Base-by-base conservation (phyloP, 2,888 invertebrate genomes). In the Eurytoma adleriae region DNA sequence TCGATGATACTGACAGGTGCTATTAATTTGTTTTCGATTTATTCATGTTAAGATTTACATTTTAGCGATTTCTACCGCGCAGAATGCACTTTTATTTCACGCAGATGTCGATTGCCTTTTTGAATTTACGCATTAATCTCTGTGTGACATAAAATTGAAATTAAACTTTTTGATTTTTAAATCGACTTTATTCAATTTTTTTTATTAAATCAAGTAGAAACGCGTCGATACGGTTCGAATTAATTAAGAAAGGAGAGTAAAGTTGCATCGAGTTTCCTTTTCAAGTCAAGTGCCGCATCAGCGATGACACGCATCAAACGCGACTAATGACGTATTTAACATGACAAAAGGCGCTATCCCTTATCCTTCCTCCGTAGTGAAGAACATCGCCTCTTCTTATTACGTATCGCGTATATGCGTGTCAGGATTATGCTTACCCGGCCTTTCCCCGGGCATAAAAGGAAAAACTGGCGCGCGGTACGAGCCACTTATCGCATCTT, bases 251-350 rank as follows among this genome's bases (percentile, higher is more conserved):
- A 24, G 24, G 2, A 24, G 24, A 24, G 24, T 24, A 24, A 24
- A 24, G 24, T 24, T 50, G 1, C 14, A 50, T 50, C 13, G 57
- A 30, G 18, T 14, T 18, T 27, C 3, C 40, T 59, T 48, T 57
- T 20, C 48, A n/a, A 18, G 59, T 57, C 40, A 48, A 70, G 57
- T 54, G 40, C 14, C 40, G 10, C 40, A 40, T 54, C 54, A 14
- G 30, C 40, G 59, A 24, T 14, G 57, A 20, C 66, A 54, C 30
- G 54, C 40, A 57, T 64, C 71, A 71, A 78, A 78, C 71, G 66
- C 57, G 62, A 57, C 66, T 71, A 78, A 78, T 59, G 77, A 78
- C 14, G 48, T 57, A 16, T 66, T 71, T 18, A 68, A 27, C 18
- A 75, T 67, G 2, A 18, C 20, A 56, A 59, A 48, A 61, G 14